Percentiles rank a stretch among this genome's conserved stretches.
These are phyloP conservation scores for Athene noctua DNA, from an alignment of 2,113 vertebrate species.

Conservation along the genomic window DNA sequence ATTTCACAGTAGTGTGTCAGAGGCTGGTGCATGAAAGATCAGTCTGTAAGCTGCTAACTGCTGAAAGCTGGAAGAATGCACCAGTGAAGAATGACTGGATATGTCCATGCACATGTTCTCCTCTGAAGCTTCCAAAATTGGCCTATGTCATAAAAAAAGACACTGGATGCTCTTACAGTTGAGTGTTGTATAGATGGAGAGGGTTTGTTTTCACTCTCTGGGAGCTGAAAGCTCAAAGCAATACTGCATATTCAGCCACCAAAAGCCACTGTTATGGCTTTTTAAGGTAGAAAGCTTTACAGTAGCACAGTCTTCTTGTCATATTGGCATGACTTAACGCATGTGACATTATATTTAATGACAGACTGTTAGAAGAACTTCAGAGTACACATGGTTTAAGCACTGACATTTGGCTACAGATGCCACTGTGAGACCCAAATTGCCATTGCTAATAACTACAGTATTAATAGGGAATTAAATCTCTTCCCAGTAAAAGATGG, in stretches of 20 bases:
- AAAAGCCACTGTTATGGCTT: neutral
- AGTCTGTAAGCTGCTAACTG: neutral
- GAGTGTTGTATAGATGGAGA: neutral
- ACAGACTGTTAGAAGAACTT: neutral
- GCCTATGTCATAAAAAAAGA: neutral
- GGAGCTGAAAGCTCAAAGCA: neutral
- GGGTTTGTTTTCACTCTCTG: neutral
- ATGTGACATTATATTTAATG: neutral
- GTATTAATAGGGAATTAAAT: conserved; percentile 23
- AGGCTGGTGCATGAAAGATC: neutral
- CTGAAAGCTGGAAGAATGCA: neutral
- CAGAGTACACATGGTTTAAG: neutral
- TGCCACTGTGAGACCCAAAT: neutral
- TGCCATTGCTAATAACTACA: neutral
- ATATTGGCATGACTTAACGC: neutral
- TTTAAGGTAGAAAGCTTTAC: neutral
- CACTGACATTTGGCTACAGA: neutral
- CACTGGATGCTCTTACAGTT: fast-evolving
- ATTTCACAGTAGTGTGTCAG: neutral
- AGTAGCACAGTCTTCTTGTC: neutral
- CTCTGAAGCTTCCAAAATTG: neutral
- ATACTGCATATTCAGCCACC: neutral
- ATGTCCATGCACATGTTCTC: neutral
- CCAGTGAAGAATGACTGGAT: neutral
- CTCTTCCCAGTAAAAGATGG: neutral